Conservation (phyloP, 2,888 invertebrate genomes). For the Panorpa germanica region DNA sequence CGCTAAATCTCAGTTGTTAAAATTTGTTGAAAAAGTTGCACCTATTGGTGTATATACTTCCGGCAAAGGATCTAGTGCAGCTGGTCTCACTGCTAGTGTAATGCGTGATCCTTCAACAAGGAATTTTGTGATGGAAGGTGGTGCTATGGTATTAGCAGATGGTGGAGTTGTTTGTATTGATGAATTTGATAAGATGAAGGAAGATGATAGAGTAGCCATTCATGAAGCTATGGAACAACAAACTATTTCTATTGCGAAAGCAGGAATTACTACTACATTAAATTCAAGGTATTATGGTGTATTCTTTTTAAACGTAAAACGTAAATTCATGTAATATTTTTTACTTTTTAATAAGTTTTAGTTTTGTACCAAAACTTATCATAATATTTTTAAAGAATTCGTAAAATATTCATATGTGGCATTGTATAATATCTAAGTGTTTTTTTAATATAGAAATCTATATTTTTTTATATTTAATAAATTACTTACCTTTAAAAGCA, state of each 20-base stretch:
- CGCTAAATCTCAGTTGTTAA: conserved; percentile 94
- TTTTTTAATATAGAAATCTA: no score
- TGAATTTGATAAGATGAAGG: conserved; percentile 99
- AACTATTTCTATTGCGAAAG: conserved; percentile 98
- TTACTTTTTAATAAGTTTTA: no score
- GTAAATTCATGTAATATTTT: no score
- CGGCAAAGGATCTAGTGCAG: conserved; percentile 98
- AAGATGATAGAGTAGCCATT: conserved; percentile 97
- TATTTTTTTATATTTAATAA: no score
- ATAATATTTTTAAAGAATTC: no score
- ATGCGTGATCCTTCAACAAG: conserved; percentile 79
- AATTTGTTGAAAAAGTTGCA: conserved; percentile 90
- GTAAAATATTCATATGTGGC: no score
- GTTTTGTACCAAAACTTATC: no score
- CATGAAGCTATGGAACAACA: conserved; percentile 99
- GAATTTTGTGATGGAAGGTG: conserved; percentile 96
- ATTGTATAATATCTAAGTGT: no score
- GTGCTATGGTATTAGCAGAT: conserved; percentile 98
- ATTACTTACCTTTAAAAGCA: no score
- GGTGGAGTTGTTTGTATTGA: conserved; percentile 99
- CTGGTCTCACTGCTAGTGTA: conserved; percentile 96
- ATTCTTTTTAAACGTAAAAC: no score
- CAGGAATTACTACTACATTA: conserved; percentile 95
- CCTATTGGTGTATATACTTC: conserved; percentile 95
- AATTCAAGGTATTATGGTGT: no score